Conservation (phyloP, 2,113 vertebrate species). For the Hipposideros armiger region DNA sequence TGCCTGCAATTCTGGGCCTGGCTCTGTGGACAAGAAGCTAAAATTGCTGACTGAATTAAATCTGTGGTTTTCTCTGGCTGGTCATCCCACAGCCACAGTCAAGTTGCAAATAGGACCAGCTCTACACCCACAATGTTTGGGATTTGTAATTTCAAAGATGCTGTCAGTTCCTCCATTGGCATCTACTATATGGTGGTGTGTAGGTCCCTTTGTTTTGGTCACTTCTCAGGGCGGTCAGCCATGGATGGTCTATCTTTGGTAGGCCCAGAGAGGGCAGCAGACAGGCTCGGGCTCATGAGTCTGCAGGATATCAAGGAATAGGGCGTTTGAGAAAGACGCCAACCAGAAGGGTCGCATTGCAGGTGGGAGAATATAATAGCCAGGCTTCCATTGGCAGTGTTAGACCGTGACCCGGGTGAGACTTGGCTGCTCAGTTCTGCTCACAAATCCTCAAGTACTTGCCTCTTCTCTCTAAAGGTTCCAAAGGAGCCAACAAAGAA, state of each 20-base stretch:
- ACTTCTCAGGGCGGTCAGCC: not conserved
- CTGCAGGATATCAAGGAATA: not conserved
- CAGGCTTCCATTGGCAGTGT: not conserved
- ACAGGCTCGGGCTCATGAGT: accelerated
- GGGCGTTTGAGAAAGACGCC: not conserved
- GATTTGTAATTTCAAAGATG: not conserved
- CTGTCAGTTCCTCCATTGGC: not conserved
- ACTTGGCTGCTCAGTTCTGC: not conserved
- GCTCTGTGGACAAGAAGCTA: not conserved
- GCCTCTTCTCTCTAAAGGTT: conserved; percentile 84
- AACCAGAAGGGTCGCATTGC: not conserved
- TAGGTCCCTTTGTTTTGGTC: not conserved
- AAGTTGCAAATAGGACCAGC: not conserved
- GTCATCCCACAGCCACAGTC: not conserved
- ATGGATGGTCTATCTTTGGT: not conserved
- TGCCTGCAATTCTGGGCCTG: not conserved
- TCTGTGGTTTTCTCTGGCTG: not conserved
- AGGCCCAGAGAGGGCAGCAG: not conserved
- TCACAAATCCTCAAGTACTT: not conserved
- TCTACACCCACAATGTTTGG: not conserved
- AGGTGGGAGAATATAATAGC: not conserved
- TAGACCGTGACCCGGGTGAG: accelerated
- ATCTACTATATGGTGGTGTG: not conserved
- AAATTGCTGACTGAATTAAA: not conserved
- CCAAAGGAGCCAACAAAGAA: conserved; percentile 88